Percentiles rank a stretch among this genome's conserved stretches.
These are phyloP conservation scores for Trogon surrucura DNA, from an alignment of 2,113 vertebrate genomes.

Conservation along the genomic window DNA sequence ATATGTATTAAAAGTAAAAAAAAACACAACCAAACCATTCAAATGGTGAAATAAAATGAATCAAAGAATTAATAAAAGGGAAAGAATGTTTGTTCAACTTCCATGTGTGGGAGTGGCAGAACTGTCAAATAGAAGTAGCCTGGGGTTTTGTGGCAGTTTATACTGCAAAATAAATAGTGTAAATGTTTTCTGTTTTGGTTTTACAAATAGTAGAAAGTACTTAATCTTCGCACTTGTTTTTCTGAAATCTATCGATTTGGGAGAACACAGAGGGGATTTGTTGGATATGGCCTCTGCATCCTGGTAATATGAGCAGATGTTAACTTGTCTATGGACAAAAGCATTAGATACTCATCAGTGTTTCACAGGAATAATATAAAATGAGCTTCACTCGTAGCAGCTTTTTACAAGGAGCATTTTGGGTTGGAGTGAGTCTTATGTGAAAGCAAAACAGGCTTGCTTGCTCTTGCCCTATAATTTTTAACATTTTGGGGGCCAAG, in stretches of 20 bases:
- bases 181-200: background rate
- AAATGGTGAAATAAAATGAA: background rate
- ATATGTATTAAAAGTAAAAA: background rate
- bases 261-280: background rate
- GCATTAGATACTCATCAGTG: background rate
- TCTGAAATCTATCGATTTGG: background rate
- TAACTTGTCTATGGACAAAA: fast-evolving
- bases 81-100: background rate
- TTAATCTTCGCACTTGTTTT: background rate
- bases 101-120: background rate
- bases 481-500: background rate
- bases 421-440: background rate
- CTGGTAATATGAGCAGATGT: fast-evolving
- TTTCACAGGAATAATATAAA: background rate
- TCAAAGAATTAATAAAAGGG: background rate
- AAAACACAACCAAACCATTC: background rate
- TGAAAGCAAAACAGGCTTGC: no score
- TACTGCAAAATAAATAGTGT: background rate
- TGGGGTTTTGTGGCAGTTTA: background rate
- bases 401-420: background rate
- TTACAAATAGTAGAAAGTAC: background rate
- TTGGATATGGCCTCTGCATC: background rate
- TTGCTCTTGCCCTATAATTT: fast-evolving
- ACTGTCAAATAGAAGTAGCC: background rate
- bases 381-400: background rate